Base-by-base conservation (phyloP, 1,140 invertebrate genomes). In the Physella acuta region DNA sequence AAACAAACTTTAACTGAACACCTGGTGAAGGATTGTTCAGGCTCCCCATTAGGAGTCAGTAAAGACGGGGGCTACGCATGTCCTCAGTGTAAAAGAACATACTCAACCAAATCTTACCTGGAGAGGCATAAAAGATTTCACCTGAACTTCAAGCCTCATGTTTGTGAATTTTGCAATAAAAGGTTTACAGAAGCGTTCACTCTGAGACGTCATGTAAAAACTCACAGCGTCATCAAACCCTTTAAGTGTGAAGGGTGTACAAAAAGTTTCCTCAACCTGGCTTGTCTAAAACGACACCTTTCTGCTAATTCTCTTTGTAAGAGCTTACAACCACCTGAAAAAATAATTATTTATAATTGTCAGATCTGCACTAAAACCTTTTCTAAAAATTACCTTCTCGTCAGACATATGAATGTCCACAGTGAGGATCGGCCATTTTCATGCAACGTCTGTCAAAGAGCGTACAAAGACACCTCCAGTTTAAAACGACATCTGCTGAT, bases 381-480 rank as follows among this genome's bases (percentile, higher is more conserved):
- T 28, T 17, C 2, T 11, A 68, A 68, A 39, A 68, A 33, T n/a
- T 68, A 59, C 66, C 55, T 68, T 20, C 39, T 68, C 17, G 56
- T 58, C 0, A 34, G 66, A 11, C 66, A 68, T 30, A 68, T 60
- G 66, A 51, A 26, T 16, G 66, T 68, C 3, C 66, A 68, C 56
- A 68, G 66, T 24, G 2, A 59, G 28, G 56, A 60, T 4, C n/a
- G 66, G 2, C 66, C 66, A 24, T 68, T 59, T 33, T 11, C 56
- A 20, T 68, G 66, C 33, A 56, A 60, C 24, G 17, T 16, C 0
- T 68, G 66, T 68, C 55, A 37, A 28, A 39, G 39, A 30, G 24
- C 66, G 31, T 68, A 68, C 37, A 68, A 68, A 51, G 66, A 68
- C 33, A 68, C 56, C 8, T 68, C 66, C 28, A 68, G 66, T 51